phyloP scores from a whole-genome alignment of 2,888 invertebrate genomes.

The Polia nebulosa region DNA sequence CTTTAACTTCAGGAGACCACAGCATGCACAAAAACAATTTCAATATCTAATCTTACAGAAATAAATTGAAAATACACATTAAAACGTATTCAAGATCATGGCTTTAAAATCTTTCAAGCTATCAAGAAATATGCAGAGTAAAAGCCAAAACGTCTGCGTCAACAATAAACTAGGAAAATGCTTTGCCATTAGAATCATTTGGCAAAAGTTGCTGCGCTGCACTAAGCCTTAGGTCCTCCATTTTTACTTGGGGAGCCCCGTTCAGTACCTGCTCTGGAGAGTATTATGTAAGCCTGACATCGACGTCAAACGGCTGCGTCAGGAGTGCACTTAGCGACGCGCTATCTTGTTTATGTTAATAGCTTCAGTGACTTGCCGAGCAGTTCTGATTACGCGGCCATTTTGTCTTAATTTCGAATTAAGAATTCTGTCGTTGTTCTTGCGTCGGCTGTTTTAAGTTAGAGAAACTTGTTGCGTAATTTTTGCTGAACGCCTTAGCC shows the following conservation, averaged over 20 bases:
- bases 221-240: not conserved
- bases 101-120: too few species aligned
- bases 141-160: not conserved
- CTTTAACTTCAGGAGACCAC: too few species aligned
- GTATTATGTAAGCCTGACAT: slow-evolving; percentile 49
- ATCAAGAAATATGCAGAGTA: not conserved
- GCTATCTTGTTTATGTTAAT: slow-evolving; percentile 64
- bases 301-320: slow-evolving; percentile 52
- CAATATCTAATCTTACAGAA: too few species aligned
- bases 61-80: too few species aligned
- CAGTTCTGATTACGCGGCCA: slow-evolving; percentile 56
- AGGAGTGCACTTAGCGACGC: slow-evolving; percentile 63
- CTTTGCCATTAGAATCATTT: not conserved
- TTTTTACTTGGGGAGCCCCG: slow-evolving; percentile 46
- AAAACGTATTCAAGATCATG: too few species aligned
- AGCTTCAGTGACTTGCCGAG: slow-evolving; percentile 53
- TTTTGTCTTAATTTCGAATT: slow-evolving; percentile 42
- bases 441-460: slow-evolving; percentile 7
- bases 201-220: not conserved
- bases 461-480: not conserved
- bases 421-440: slow-evolving; percentile 22
- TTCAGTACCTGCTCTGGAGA: slow-evolving; percentile 23
- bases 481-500: slow-evolving; percentile 6
- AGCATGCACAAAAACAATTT: too few species aligned
- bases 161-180: not conserved